These are phyloP conservation scores for Clytia hemisphaerica DNA, from an alignment of 30 jellyfish, hydroid and myxozoan genomes.

Conservation along the genomic window DNA sequence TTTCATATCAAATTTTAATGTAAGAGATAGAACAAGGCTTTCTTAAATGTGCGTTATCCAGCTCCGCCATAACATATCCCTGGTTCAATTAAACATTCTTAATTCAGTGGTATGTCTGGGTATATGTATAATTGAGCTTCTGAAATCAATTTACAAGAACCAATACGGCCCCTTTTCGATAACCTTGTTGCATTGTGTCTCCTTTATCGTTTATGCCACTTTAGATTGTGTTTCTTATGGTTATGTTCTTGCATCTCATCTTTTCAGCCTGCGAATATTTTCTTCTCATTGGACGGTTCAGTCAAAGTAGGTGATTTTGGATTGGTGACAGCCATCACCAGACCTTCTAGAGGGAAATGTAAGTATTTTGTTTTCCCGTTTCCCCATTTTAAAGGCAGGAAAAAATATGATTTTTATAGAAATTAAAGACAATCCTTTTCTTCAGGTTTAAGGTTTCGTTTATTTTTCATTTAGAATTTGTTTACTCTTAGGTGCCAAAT, in stretches of 20 bases:
- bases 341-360: slow-evolving; percentile 96
- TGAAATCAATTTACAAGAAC: neutral
- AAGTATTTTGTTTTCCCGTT: neutral
- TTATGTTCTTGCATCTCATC: neutral
- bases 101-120: too few relatives aligned
- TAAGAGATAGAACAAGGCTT: too few relatives aligned
- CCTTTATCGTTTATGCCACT: neutral
- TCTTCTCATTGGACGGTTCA: slow-evolving; percentile 81
- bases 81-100: too few relatives aligned
- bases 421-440: too few relatives aligned
- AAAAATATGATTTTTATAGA: neutral
- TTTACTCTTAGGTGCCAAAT: too few relatives aligned
- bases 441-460: too few relatives aligned
- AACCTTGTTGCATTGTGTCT: too few relatives aligned
- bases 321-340: slow-evolving; percentile 90
- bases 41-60: too few relatives aligned
- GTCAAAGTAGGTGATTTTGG: slow-evolving; percentile 99
- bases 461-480: too few relatives aligned
- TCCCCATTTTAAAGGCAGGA: neutral
- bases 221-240: neutral
- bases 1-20: too few relatives aligned
- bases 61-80: too few relatives aligned
- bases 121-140: neutral
- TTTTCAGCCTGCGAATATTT: slow-evolving; percentile 91
- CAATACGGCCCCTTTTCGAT: too few relatives aligned